Evolutionary conservation across 2,113 vertebrate species (phyloP), one percentile per base, ranked within the genome.

Genomic region (Numida meleagris): DNA sequence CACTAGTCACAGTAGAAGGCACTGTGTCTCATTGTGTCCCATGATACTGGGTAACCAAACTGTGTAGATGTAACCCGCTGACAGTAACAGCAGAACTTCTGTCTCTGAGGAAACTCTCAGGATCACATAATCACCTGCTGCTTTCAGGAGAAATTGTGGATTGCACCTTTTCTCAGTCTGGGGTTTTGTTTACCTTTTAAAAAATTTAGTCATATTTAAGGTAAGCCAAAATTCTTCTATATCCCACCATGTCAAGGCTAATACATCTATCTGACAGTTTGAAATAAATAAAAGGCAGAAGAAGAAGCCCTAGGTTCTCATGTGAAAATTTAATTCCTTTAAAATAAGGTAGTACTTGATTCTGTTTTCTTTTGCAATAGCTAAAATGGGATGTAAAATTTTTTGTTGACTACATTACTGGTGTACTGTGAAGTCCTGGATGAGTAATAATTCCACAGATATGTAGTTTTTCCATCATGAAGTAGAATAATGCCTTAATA

Each of bases 161-260:
- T 59, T 6, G 3, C 34, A 45, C 6, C 21, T 63, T 62, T 24
- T 71, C 77, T 83, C 16, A 46, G 1, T 9, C 14, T 59, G 38
- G 9, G 21, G 12, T 2, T n/a, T n/a, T n/a, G n/a, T n/a, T n/a
- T n/a, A n/a, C n/a, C n/a, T n/a, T n/a, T n/a, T n/a, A n/a, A n/a
- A n/a, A n/a, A n/a, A n/a, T n/a, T 87, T 4, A 77, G 3, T 10
- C 43, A 7, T 13, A 18, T 58, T 72, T 21, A 13, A 24, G 5
- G 4, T 70, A 10, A 76, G 58, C 29, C 27, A 75, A 91, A 79
- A 75, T 27, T 24, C n/a, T 53, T 67, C 14, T 3, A 13, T 46
- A 76, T 51, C 5, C 2, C 24, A 76, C 19, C 3, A 4, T 20
- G 5, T n/a, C 1, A 2, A 20, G 14, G 15, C 7, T 31, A 51